Evolutionary conservation across 2,113 vertebrate species (phyloP).

Genomic region (Dicrurus megarhynchus): DNA sequence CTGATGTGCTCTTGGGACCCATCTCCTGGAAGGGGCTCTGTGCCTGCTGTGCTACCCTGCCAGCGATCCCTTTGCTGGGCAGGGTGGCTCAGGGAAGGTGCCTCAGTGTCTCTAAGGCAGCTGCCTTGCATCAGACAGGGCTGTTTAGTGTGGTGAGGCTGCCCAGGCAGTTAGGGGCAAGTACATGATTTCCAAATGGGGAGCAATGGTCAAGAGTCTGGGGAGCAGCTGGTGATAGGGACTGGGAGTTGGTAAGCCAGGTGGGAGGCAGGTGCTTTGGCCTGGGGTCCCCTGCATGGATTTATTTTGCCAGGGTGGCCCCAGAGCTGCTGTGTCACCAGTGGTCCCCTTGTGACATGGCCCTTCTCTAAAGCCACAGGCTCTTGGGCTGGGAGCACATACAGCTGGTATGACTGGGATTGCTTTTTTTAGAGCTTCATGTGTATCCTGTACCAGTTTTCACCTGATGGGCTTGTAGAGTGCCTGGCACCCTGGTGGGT

Average conservation of each 20-base stretch:
- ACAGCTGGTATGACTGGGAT: not conserved
- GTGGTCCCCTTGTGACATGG: rapidly evolving
- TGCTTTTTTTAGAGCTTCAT: rapidly evolving
- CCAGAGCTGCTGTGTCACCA: not conserved
- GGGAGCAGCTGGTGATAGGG: not conserved
- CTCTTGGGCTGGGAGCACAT: not conserved
- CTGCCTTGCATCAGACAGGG: not conserved
- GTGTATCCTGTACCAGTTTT: not conserved
- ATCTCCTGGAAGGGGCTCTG: not conserved
- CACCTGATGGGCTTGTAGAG: not conserved
- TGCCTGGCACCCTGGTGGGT: not conserved
- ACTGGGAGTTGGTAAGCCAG: not conserved
- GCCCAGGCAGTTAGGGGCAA: not conserved
- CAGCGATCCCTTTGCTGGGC: not conserved
- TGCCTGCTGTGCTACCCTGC: not conserved
- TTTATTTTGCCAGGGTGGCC: not conserved
- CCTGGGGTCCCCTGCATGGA: not conserved
- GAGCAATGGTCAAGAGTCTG: not conserved
- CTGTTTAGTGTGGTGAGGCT: rapidly evolving
- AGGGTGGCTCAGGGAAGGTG: not conserved
- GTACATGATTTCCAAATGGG: not conserved
- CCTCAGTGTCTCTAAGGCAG: not conserved
- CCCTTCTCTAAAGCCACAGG: not conserved
- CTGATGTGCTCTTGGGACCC: rapidly evolving
- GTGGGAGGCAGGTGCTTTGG: not conserved